Conservation (phyloP, 1,140 invertebrate genomes). For the Eumaeus atala region DNA sequence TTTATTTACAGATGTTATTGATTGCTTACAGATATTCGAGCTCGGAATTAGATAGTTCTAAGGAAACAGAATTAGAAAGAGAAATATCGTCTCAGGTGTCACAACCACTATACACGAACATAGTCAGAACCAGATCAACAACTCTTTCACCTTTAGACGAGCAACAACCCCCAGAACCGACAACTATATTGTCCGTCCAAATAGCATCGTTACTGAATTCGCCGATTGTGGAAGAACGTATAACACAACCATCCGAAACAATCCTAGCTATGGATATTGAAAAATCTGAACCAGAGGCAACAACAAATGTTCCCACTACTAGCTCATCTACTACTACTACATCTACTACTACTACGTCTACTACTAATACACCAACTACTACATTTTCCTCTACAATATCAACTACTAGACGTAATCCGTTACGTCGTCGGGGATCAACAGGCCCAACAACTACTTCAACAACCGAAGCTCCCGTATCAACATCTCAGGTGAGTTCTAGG, state of each 20-base stretch:
- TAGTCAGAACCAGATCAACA: constrained; percentile 51
- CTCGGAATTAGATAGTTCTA: constrained; percentile 38
- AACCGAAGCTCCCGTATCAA: constrained; percentile 51
- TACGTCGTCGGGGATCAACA: constrained; percentile 55
- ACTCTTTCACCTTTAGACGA: constrained; percentile 43
- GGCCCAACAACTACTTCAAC: constrained; percentile 48
- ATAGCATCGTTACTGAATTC: constrained; percentile 70
- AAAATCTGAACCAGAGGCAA: constrained; percentile 37
- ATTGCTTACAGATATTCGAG: constrained; percentile 43
- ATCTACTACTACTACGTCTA: constrained; percentile 28
- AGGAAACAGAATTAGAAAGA: constrained; percentile 54
- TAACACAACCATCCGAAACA: constrained; percentile 34
- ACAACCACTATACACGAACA: constrained; percentile 58
- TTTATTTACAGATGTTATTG: not conserved
- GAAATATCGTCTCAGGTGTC: constrained; percentile 58
- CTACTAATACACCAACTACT: constrained; percentile 24
- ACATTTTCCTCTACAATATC: constrained; percentile 32
- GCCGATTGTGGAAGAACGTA: constrained; percentile 42
- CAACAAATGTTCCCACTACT: constrained; percentile 23
- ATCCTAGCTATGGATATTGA: constrained; percentile 31
- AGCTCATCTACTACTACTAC: constrained; percentile 27
- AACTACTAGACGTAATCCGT: constrained; percentile 45
- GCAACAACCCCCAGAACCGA: constrained; percentile 51
- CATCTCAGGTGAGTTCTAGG: constrained; percentile 73
- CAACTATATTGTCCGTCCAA: constrained; percentile 66